phyloP scores from a whole-genome alignment of 92 coral and sea anemone genomes.

The Galaxea fascicularis region DNA sequence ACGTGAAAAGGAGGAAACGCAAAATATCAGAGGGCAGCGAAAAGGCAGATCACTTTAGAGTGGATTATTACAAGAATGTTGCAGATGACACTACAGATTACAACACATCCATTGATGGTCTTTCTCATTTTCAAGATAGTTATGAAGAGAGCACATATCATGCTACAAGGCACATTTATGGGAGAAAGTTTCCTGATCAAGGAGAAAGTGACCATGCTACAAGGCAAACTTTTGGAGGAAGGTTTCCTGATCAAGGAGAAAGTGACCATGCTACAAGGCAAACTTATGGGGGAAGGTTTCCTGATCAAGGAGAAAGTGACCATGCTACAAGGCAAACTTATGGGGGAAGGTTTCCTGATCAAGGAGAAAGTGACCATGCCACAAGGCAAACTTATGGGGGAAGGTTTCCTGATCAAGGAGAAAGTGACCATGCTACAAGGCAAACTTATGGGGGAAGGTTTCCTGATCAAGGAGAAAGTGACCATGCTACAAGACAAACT shows the following conservation, averaged over 20 bases:
- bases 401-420: not conserved
- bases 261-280: not conserved
- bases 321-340: not conserved
- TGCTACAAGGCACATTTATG: not conserved
- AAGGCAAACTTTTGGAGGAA: not conserved
- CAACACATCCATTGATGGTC: not conserved
- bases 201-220: not conserved
- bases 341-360: not conserved
- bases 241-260: not conserved
- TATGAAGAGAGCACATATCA: not conserved
- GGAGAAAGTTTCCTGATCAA: not conserved
- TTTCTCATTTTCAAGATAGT: not conserved
- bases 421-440: not conserved
- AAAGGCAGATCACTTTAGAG: not conserved
- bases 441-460: not conserved
- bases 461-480: not conserved
- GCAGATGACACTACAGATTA: not conserved
- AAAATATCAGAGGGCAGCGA: not conserved
- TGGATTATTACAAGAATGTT: not conserved
- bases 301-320: not conserved
- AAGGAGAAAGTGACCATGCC: not conserved
- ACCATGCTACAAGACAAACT: not conserved
- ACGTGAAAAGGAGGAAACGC: not conserved
- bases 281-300: not conserved
- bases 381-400: not conserved